A percentile compares a stretch with the other conserved stretches of the same genome.
Evolutionary conservation across 2,797 vertebrate species (phyloP).

Genomic region (Peromyscus nudipes): DNA sequence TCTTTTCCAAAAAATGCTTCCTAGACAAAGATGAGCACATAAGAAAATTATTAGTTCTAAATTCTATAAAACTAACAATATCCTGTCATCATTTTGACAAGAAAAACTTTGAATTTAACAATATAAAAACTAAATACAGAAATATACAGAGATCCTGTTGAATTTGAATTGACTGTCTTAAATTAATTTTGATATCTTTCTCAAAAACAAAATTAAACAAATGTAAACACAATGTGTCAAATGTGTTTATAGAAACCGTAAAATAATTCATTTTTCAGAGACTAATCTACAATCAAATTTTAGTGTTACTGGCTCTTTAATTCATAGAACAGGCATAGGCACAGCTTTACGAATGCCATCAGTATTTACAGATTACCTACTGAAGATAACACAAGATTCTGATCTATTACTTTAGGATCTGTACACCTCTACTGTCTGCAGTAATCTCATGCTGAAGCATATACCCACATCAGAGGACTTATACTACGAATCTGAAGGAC

Average conservation of each 20-base stretch:
- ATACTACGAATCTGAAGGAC: background rate
- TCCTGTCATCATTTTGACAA: background rate
- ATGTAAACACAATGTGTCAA: constrained; percentile 2
- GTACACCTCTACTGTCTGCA: background rate
- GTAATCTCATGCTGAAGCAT: background rate
- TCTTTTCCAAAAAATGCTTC: constrained; percentile 99
- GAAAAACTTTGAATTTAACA: constrained; percentile 48
- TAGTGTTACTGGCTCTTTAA: background rate
- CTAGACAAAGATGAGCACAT: constrained; percentile 87
- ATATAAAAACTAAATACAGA: background rate
- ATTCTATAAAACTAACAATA: background rate
- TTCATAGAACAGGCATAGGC: background rate
- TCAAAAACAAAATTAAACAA: constrained; percentile 6
- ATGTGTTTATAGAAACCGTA: constrained; percentile 20
- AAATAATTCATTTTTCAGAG: background rate
- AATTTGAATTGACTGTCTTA: background rate
- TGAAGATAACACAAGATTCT: background rate
- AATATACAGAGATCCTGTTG: background rate
- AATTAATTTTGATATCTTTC: constrained; percentile 18
- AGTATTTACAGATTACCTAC: background rate
- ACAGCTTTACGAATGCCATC: background rate
- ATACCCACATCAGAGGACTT: background rate
- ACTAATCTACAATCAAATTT: constrained; percentile 46
- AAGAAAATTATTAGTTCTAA: constrained; percentile 26
- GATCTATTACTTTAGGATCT: constrained; percentile 20